Base-by-base conservation (phyloP, 2,888 invertebrate species). In the Notodonta ziczac region DNA sequence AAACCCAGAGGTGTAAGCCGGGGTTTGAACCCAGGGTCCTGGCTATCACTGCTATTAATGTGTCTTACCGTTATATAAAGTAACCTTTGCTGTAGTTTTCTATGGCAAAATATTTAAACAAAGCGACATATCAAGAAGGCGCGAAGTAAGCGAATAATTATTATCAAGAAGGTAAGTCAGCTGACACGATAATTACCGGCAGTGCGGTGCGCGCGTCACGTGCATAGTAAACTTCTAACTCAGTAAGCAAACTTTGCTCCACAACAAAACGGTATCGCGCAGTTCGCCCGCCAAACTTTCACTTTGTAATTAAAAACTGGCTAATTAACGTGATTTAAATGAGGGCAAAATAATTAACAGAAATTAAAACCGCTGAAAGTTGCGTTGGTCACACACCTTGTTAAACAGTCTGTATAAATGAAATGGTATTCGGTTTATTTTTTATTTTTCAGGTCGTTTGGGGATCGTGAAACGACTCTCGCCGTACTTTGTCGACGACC, bases 251-350 rank as follows among this genome's bases (percentile, higher is more conserved):
- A 75, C 16, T 54, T 14, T 39, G 39, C 9, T 16, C 16, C 16
- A 35, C 24, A 55, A 62, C 66, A 66, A 72, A 67, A 62, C 63
- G 53, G 63, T 61, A 65, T 61, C 63, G 66, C 69, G n/a, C 35
- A 72, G 58, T 57, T 63, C 58, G 42, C 42, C 8, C 48, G 24
- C 24, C n/a, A 16, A 53, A 53, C 32, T 53, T 39, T 4, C 44
- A 65, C 65, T 75, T 64, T 66, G 52, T 66, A 67, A 75, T 75
- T 69, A 69, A 75, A 72, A 73, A 61, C 65, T 73, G 60, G 64
- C 56, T 73, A 73, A 73, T 73, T 75, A 75, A 67, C 61, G 54
- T 59, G 61, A 59, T 63, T 63, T 58, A 46, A 67, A 72, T 72
- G 56, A 60, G 67, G 65, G 76, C 56, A 63, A 60, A 60, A 69